Evolutionary conservation across 2,113 vertebrate genomes (phyloP), one percentile per base, ranked within the genome.

Genomic region (Argyrosomus japonicus): DNA sequence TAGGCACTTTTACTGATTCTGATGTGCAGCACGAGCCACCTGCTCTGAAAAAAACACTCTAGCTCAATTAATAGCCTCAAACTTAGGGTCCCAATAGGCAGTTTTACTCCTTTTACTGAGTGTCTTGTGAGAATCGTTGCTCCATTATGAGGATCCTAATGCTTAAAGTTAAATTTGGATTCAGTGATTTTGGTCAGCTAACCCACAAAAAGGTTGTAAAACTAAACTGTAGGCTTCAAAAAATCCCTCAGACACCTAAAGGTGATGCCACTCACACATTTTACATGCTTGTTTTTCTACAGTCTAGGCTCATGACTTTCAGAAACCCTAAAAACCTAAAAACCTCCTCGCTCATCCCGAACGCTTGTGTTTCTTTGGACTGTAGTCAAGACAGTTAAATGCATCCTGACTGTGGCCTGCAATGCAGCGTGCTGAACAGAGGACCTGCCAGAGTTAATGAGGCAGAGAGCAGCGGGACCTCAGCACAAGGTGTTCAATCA

Each of bases 401-500:
- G 84, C 17, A 71, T 82, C 82, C 87, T 45, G 86, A 29, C 82
- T 79, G 86, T 62, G 85, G 87, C 69, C 79, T 84, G 91, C 89
- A 86, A 86, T 89, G 91, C 90, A 86, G 84, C 84, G 81, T 43
- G 76, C 60, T 48, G 82, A 91, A 86, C 84, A 48, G 83, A 88
- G 77, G 83, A 93, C 82, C 93, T 90, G 93, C 83, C 91, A 86
- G 90, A 90, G 91, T 85, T 93, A 94, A 94, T 92, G 93, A 93
- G 92, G 91, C 93, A 89, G 86, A 80, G 90, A 91, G 91, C 88
- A 88, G 87, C 90, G 53, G 90, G 90, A 93, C 89, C 79, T 77
- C 75, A 70, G 91, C 91, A 85, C 90, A 82, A 88, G 88, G 91
- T 91, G 91, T 94, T 94, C 91, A 93, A 94, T 93, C 91, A 91